These are phyloP conservation scores for Oreochromis mossambicus DNA, from an alignment of 2,797 vertebrate species.

Conservation along the genomic window DNA sequence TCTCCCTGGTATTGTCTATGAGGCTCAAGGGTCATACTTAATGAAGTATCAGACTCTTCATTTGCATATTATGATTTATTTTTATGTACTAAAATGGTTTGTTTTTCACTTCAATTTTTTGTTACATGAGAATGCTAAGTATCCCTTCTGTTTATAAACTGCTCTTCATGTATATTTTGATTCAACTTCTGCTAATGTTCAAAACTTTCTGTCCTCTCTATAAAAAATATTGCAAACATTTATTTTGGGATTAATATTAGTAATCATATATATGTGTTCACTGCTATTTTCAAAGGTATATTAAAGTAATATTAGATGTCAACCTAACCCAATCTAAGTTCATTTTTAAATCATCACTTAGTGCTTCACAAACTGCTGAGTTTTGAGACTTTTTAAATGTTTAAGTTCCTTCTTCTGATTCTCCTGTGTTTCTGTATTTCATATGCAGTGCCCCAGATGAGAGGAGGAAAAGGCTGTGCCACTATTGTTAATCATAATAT, in stretches of 20 bases:
- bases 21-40: neutral
- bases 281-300: neutral
- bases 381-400: neutral
- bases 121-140: neutral
- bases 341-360: neutral
- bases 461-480: neutral
- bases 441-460: neutral
- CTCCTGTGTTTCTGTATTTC: neutral
- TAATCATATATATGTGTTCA: neutral
- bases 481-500: neutral
- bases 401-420: neutral
- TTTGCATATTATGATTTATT: neutral
- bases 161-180: neutral
- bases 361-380: neutral
- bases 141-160: neutral
- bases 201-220: neutral
- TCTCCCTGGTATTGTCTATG: neutral
- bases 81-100: accelerated
- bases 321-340: neutral
- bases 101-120: neutral
- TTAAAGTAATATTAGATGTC: neutral
- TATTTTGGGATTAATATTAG: neutral
- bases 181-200: neutral
- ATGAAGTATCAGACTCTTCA: neutral
- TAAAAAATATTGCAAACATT: neutral